Evolutionary conservation across 2,888 invertebrate genomes (phyloP).

Genomic region (Chydorus sphaericus): DNA sequence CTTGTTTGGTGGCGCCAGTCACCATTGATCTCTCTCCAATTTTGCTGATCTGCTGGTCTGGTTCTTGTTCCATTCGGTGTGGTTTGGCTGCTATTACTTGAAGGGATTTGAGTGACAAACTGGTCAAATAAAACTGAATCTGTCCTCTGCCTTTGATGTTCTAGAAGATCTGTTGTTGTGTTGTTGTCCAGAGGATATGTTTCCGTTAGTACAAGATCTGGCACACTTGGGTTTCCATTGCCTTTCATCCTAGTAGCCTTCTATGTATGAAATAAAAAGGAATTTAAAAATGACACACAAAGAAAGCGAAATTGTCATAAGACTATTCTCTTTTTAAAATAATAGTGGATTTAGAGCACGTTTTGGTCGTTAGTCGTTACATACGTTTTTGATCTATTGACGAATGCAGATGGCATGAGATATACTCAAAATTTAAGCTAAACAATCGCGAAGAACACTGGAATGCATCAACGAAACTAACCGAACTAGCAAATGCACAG

Average conservation of each 20-base stretch:
- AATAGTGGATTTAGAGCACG: too few species aligned
- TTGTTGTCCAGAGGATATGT: neutral
- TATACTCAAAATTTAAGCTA: too few species aligned
- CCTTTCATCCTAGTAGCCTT: neutral
- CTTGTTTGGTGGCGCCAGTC: neutral
- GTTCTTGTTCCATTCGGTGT: neutral
- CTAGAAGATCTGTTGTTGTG: neutral
- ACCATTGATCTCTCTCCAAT: neutral
- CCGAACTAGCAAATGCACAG: too few species aligned
- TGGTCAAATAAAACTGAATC: neutral
- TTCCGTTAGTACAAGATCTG: neutral
- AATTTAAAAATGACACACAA: neutral
- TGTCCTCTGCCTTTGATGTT: neutral
- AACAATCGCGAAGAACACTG: too few species aligned
- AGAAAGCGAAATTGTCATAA: neutral
- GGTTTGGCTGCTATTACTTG: neutral
- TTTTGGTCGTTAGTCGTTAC: too few species aligned
- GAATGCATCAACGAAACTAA: too few species aligned
- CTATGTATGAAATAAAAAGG: neutral
- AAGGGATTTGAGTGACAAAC: neutral
- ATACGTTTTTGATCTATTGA: too few species aligned
- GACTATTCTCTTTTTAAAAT: too few species aligned
- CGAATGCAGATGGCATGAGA: too few species aligned
- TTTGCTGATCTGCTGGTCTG: neutral
- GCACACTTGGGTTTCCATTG: neutral